A percentile compares a stretch with the other conserved stretches of the same genome.
Conservation (phyloP, 2,113 vertebrate genomes). For the Riparia riparia region DNA sequence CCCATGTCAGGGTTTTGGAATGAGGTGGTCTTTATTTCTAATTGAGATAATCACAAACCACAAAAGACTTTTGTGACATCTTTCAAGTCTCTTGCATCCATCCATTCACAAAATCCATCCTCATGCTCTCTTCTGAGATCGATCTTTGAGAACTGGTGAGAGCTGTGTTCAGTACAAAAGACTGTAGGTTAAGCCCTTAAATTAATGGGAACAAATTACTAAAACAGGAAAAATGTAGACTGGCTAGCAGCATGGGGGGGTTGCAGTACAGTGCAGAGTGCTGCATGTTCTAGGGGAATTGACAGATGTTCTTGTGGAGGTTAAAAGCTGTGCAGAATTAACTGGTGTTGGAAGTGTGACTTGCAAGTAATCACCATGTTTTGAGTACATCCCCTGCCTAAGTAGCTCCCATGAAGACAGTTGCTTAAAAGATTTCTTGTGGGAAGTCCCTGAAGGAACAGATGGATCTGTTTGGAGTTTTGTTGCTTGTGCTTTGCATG, state of each 20-base stretch:
- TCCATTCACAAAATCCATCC: background rate
- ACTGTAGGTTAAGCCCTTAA: background rate
- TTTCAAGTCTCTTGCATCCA: background rate
- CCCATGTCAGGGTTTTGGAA: background rate
- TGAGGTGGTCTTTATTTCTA: background rate
- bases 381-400: background rate
- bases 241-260: background rate
- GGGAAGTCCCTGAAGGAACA: background rate
- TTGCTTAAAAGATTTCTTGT: background rate
- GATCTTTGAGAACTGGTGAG: background rate
- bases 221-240: background rate
- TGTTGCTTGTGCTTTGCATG: background rate
- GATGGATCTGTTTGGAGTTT: background rate
- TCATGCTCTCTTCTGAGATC: background rate
- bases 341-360: background rate
- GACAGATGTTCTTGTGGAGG: background rate
- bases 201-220: background rate
- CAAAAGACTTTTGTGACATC: rapidly evolving
- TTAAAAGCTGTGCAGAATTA: background rate
- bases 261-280: background rate
- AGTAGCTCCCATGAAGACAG: background rate
- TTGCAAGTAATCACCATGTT: rapidly evolving
- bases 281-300: rapidly evolving
- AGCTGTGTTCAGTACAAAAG: background rate
- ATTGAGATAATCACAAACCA: background rate